Conservation (phyloP, 2,797 vertebrate genomes). For the Rhinogobio ventralis region DNA sequence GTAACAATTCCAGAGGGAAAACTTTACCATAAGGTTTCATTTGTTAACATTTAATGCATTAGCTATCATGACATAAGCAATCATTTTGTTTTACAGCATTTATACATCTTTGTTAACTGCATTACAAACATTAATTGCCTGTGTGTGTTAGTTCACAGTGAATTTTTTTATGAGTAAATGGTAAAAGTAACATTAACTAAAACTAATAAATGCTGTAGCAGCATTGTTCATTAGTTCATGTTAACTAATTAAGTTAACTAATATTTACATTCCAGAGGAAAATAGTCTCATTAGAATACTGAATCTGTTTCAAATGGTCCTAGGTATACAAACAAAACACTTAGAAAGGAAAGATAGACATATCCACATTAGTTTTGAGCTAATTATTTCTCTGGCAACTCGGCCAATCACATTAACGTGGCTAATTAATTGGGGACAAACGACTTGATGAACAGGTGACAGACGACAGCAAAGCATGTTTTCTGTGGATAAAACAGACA, state of each 20-base stretch:
- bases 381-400: conserved; percentile 2
- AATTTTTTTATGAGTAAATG: neutral
- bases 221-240: neutral
- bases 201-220: neutral
- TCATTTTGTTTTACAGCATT: neutral
- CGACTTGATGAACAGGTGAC: conserved; percentile 28
- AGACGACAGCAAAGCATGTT: neutral
- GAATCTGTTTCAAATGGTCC: neutral
- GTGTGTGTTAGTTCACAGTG: neutral
- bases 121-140: neutral
- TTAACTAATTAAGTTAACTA: neutral
- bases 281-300: neutral
- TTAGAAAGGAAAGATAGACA: neutral
- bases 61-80: neutral
- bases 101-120: neutral
- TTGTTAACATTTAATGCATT: neutral
- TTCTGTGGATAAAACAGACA: conserved; percentile 12
- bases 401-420: conserved; percentile 1
- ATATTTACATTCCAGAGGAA: neutral
- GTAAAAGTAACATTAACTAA: neutral
- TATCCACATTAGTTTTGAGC: neutral
- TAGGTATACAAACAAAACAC: neutral
- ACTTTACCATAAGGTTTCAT: neutral
- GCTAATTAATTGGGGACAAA: conserved; percentile 14
- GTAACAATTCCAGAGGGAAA: neutral